A percentile compares a stretch with the other conserved stretches of the same genome.
Conservation (phyloP, 1,140 invertebrate species). For the Drosophila watanabei region DNA sequence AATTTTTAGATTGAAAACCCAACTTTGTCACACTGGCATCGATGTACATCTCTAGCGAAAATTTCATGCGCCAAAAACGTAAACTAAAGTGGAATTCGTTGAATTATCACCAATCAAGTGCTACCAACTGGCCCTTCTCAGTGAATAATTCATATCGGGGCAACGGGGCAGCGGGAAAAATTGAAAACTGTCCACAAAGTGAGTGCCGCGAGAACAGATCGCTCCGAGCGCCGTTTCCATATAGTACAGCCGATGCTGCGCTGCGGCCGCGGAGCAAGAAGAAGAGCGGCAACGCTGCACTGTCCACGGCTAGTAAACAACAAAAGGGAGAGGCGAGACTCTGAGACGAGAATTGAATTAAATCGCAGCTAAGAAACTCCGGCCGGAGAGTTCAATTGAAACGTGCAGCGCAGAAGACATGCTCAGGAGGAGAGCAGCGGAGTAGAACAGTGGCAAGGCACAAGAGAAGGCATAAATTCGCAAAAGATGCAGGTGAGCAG, state of each 20-base stretch:
- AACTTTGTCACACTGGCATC: background rate
- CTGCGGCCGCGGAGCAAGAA: slow-evolving; percentile 21
- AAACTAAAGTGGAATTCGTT: slow-evolving; percentile 39
- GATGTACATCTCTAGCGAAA: slow-evolving; percentile 41
- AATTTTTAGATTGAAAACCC: too few relatives aligned
- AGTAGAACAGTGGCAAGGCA: slow-evolving; percentile 2
- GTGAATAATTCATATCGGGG: background rate
- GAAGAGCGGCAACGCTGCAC: slow-evolving; percentile 40
- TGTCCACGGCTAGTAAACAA: slow-evolving; percentile 15
- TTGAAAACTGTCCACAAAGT: background rate
- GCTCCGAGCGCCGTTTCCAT: slow-evolving; percentile 8
- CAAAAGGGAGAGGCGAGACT: background rate
- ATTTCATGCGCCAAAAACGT: slow-evolving; percentile 55
- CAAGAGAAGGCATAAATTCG: background rate
- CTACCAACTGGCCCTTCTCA: background rate
- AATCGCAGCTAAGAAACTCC: background rate
- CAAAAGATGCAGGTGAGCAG: slow-evolving; percentile 37
- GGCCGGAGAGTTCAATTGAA: background rate
- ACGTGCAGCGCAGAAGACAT: slow-evolving; percentile 11
- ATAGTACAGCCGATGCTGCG: slow-evolving; percentile 14
- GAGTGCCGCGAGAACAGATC: slow-evolving; percentile 1
- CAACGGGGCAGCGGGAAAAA: background rate
- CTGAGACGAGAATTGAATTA: background rate
- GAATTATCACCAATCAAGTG: slow-evolving; percentile 6
- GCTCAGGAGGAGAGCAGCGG: background rate